These are phyloP conservation scores for Rhyacophila brunnea DNA, from an alignment of 1,140 invertebrate species.

Conservation along the genomic window DNA sequence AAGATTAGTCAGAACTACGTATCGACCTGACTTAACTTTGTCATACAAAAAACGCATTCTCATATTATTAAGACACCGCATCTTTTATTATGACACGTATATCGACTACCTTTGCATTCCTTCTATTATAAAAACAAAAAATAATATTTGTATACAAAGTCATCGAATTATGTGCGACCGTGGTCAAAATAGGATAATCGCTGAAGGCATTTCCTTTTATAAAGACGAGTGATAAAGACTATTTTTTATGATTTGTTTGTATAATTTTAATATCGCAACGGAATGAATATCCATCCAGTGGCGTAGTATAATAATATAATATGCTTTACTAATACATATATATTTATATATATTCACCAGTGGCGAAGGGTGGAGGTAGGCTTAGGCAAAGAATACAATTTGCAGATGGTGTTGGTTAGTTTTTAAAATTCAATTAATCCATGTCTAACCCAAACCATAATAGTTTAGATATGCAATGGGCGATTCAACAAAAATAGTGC, in stretches of 20 bases:
- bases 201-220: slow-evolving; percentile 14
- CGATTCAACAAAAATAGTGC: no score
- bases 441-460: no score
- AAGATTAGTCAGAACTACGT: neutral
- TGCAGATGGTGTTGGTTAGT: no score
- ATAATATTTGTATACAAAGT: slow-evolving; percentile 13
- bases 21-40: neutral
- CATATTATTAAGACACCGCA: slow-evolving; percentile 6
- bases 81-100: slow-evolving; percentile 15
- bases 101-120: neutral
- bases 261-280: slow-evolving; percentile 6
- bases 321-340: no score
- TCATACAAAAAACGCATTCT: neutral
- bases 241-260: slow-evolving; percentile 22
- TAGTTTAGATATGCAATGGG: no score
- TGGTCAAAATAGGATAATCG: slow-evolving; percentile 18
- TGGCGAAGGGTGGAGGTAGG: no score
- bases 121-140: slow-evolving; percentile 1
- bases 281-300: neutral
- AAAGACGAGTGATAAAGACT: neutral
- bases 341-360: no score
- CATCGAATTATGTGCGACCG: slow-evolving; percentile 22
- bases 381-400: no score
- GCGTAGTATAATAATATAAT: no score
- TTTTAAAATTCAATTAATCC: no score